Conservation (phyloP, 2,113 vertebrate species). For the Panurus biarmicus region DNA sequence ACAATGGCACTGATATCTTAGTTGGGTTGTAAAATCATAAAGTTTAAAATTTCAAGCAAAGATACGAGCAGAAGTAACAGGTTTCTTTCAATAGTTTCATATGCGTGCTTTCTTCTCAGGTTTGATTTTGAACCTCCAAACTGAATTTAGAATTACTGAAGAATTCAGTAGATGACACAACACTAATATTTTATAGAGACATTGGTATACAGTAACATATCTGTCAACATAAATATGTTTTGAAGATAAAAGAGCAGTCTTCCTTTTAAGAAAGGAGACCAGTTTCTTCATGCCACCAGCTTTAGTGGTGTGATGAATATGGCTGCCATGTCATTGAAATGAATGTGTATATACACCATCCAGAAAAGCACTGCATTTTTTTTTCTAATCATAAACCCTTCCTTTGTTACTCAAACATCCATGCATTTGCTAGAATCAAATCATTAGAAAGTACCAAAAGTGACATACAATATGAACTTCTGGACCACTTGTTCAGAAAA, state of each 20-base stretch:
- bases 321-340: not conserved
- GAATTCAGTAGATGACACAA: not conserved
- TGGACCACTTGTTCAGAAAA: not conserved
- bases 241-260: not conserved
- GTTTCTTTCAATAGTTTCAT: not conserved
- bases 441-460: not conserved
- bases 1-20: not conserved
- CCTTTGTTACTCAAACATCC: not conserved
- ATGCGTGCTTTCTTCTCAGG: not conserved
- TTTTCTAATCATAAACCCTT: not conserved
- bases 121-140: not conserved
- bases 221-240: not conserved
- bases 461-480: not conserved
- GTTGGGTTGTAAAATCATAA: not conserved
- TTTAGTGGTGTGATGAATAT: not conserved
- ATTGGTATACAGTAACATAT: not conserved
- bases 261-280: not conserved
- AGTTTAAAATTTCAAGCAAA: not conserved
- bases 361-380: not conserved
- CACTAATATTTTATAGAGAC: not conserved
- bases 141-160: not conserved
- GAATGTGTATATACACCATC: not conserved
- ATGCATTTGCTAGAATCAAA: not conserved
- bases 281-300: not conserved
- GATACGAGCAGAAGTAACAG: not conserved